Base-by-base conservation (phyloP, 2,888 invertebrate species). In the Agriopis marginaria region DNA sequence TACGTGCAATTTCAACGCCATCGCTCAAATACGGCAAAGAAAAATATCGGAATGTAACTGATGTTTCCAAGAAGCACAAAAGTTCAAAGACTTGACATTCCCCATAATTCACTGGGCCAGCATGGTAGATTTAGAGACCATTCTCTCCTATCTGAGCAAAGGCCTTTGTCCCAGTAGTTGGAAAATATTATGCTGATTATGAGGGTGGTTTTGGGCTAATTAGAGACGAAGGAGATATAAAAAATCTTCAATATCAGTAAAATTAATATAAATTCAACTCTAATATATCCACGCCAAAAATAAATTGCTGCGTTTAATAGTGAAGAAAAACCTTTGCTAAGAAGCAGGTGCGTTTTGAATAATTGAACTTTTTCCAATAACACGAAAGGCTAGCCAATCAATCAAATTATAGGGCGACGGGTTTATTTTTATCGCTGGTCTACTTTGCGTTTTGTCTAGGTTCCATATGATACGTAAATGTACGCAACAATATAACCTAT, bases 361-460 rank as follows among this genome's bases (percentile, higher is more conserved):
- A 78, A 76, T 77, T 76, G 54, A 78, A 72, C 72, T 68, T 65
- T 75, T 75, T 75, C 73, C 75, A 75, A 75, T 75, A 75, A 74
- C 74, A 75, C 72, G 73, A 71, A 75, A 76, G 71, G 73, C 70
- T 70, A 68, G 69, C 51, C 73, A 71, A 71, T 71, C 76, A 75
- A 75, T 77, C 75, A 74, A 77, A 74, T 74, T 70, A 68, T 62
- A 67, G 54, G 47, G 51, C 45, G 40, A 50, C 11, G 40, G 8
- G 39, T 40, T 8, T 59, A 47, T 47, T 47, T 45, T 47, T 32
- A 54, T 54, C 40, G 40, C 7, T 54, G 32, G 14, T n/a, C 5
- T 54, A 6, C 32, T 40, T 14, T 40, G n/a, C n/a, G 12, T 1
- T 54, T 40, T 54, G 40, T 54, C 39, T 54, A 40, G 39, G 39